Base-by-base conservation (phyloP, 2,888 invertebrate species). In the Acholoe squamosa region DNA sequence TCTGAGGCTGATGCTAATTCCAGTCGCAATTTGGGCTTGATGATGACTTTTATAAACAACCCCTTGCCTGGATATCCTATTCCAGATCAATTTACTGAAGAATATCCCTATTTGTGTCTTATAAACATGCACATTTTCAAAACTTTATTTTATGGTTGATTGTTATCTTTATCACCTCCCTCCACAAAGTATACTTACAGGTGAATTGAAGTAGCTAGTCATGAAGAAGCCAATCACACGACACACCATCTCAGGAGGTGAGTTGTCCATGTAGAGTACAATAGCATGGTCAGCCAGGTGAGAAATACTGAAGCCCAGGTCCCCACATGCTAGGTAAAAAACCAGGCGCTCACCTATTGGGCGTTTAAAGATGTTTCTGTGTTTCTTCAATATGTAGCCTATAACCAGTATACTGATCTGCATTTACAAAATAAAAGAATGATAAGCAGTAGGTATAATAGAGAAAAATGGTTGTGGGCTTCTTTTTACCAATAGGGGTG, bases 281-380 rank as follows among this genome's bases (percentile, higher is more conserved):
- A 54, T 54, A 28, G 86, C 86, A 28, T 86, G 86, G 54, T 86
- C 86, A 19, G 28, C 28, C 28, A 52, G 33, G 19, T 86, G 86
- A 19, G 31, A 31, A 54, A 86, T 86, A 22, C 86, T 86, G 56
- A 86, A 86, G 22, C 86, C 52, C 54, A 86, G 31, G 54, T 86
- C 90, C 7, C 67, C 77, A 34, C 80, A 12, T 10, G 90, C 84
- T 80, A 89, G 54, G 71, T 89, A 89, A 28, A 71, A 89, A 5
- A 89, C 90, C 12, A 89, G 77, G 25, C 90, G 51, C 80, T 89
- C 90, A 31, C 90, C 90, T 22, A 89, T 89, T 0, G 90, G 76
- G 10, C 90, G 51, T 28, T 77, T 89, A 43, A 89, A 89, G 54
- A 89, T 34, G 43, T 54, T 89, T n/a, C 22, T 34, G 28, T 77